Evolutionary conservation across 2,888 invertebrate species (phyloP).

Genomic region (Halictus ligatus): DNA sequence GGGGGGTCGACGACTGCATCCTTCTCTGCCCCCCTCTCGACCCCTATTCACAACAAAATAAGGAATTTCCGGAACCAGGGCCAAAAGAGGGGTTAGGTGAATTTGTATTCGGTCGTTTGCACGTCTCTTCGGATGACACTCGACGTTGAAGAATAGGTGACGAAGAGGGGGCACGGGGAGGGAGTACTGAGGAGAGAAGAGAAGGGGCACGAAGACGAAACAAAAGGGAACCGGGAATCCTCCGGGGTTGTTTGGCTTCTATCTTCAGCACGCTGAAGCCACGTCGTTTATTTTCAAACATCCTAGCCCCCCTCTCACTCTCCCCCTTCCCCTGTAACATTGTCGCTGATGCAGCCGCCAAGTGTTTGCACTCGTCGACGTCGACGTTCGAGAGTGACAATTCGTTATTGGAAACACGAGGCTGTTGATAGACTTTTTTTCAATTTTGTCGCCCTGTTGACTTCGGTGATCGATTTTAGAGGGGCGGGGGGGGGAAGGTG

Average conservation of each 20-base stretch:
- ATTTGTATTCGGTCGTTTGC: conserved; percentile 38
- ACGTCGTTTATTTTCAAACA: conserved; percentile 15
- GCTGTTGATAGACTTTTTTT: not conserved
- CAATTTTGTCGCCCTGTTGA: not conserved
- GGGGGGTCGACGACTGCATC: conserved; percentile 18
- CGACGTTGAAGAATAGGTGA: not conserved
- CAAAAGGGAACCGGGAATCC: conserved; percentile 24
- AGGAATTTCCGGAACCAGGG: not conserved
- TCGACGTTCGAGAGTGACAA: not conserved
- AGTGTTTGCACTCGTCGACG: conserved; percentile 27
- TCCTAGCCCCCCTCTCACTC: too few relatives aligned
- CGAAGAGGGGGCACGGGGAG: not conserved
- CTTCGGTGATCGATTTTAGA: not conserved
- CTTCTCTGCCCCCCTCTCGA: not conserved
- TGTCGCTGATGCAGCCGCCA: not conserved
- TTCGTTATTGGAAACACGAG: conserved; percentile 24
- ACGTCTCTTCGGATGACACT: conserved; percentile 32
- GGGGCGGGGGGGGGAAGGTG: not conserved
- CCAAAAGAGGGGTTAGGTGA: not conserved
- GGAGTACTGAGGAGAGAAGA: not conserved
- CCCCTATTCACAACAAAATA: not conserved
- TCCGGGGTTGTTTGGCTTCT: conserved; percentile 22
- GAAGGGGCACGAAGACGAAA: not conserved
- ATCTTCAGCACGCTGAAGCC: not conserved
- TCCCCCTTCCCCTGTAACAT: not conserved